Conservation (phyloP, 2,797 vertebrate genomes). For the Phoebastria nigripes region DNA sequence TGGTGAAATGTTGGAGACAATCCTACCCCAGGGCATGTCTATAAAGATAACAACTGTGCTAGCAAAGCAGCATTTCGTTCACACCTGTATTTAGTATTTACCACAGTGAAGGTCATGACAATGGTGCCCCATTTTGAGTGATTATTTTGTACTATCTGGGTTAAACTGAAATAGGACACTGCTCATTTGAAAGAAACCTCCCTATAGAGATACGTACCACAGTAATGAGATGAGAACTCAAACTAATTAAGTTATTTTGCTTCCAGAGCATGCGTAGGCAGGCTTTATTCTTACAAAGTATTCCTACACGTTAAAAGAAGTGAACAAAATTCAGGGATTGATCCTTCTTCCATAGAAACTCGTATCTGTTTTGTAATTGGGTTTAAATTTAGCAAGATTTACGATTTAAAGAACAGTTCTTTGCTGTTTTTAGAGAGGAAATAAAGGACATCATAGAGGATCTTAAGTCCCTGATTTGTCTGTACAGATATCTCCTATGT, state of each 20-base stretch:
- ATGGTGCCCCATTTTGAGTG: background rate
- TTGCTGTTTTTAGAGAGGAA: background rate
- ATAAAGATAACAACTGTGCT: background rate
- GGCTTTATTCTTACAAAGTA: background rate
- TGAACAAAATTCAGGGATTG: background rate
- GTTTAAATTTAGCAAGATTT: background rate
- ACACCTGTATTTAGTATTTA: background rate
- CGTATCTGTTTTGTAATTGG: background rate
- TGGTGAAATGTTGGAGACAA: background rate
- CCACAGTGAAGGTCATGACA: background rate
- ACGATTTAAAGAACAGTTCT: background rate
- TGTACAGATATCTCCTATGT: background rate
- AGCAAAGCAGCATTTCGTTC: background rate
- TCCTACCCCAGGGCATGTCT: background rate
- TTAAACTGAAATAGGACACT: background rate
- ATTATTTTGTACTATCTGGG: slow-evolving; percentile 39
- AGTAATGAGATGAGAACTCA: background rate
- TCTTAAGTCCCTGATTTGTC: background rate
- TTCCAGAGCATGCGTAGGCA: background rate
- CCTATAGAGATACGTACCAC: background rate
- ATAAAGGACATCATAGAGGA: background rate
- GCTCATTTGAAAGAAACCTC: background rate
- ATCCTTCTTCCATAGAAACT: background rate
- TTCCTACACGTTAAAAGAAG: background rate
- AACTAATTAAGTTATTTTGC: slow-evolving; percentile 4